Conservation (phyloP, 2,888 invertebrate species). For the Pseudococcus viburni region DNA sequence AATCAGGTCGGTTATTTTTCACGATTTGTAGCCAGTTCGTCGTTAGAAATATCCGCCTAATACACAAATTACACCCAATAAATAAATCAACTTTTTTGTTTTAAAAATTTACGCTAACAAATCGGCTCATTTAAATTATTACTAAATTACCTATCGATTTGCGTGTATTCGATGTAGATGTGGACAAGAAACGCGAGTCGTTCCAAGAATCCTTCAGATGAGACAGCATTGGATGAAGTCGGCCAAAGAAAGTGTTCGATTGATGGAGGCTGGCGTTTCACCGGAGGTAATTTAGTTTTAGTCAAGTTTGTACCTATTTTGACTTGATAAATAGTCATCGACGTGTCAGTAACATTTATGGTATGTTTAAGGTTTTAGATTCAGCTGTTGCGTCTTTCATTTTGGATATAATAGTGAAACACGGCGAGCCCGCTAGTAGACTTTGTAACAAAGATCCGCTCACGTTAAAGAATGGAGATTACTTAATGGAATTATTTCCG, state of each 20-base stretch:
- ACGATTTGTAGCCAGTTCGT: too few species aligned
- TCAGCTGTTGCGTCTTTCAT: slow-evolving; percentile 97
- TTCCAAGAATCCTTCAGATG: slow-evolving; percentile 95
- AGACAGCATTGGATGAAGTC: slow-evolving; percentile 96
- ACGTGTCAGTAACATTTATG: slow-evolving; percentile 31
- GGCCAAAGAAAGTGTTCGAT: slow-evolving; percentile 89
- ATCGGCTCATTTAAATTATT: too few species aligned
- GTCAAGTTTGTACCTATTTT: background rate
- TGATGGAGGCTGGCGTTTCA: slow-evolving; percentile 94
- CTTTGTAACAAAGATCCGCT: slow-evolving; percentile 99
- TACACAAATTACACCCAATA: too few species aligned
- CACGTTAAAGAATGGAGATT: slow-evolving; percentile 96
- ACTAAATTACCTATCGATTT: background rate
- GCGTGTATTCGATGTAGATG: slow-evolving; percentile 76
- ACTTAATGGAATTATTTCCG: slow-evolving; percentile 95
- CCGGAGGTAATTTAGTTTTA: slow-evolving; percentile 77
- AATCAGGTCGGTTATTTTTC: slow-evolving; percentile 77
- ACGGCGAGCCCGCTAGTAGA: slow-evolving; percentile 94
- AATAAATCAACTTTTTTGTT: too few species aligned
- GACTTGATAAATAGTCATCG: slow-evolving; percentile 22
- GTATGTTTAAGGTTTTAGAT: slow-evolving; percentile 80
- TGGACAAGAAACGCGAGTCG: slow-evolving; percentile 97
- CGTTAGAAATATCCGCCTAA: too few species aligned
- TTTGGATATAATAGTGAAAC: slow-evolving; percentile 94
- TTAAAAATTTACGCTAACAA: too few species aligned